Base-by-base conservation (phyloP, 2,888 invertebrate genomes). In the Coenonympha arcania region DNA sequence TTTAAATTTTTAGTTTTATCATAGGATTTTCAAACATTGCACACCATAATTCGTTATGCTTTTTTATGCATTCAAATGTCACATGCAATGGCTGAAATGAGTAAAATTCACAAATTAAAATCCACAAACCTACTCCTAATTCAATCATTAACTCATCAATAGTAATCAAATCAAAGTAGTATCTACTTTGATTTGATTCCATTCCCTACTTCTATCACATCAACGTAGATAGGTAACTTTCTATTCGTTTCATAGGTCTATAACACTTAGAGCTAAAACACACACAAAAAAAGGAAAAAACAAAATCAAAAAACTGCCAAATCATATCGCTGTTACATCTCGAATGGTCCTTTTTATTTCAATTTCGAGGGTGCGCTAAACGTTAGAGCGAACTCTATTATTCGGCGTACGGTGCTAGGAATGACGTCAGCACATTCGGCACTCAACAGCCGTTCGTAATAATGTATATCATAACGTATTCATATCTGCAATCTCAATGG, bases 241-340 rank as follows among this genome's bases (percentile, higher is more conserved):
- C 62, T 63, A 74, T 76, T 11, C 65, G 62, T 69, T 77, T 78
- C 65, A 61, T 62, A 66, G 64, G 66, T 74, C 76, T 69, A 67
- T 31, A 13, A 64, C 60, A 61, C 70, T 66, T 72, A 73, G 66
- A 75, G 77, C 75, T 77, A 68, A 77, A 81, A 82, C 78, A 76
- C 67, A 71, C 71, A 70, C 65, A 64, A 67, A 76, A 71, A 69
- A 66, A n/a, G n/a, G 67, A 64, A 68, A 75, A 73, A 73, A 65
- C 67, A 68, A 69, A 65, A 63, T 65, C 66, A 70, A 78, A 82
- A n/a, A 85, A 82, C 72, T 83, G 84, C 85, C 78, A 83, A 83
- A 83, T 85, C 85, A 85, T 84, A 85, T 81, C 76, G 82, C 79
- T 77, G 82, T 79, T 83, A 82, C 82, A 84, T 83, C 84, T 84